phyloP scores from a whole-genome alignment of 2,797 vertebrate species.

The Chelon auratus region DNA sequence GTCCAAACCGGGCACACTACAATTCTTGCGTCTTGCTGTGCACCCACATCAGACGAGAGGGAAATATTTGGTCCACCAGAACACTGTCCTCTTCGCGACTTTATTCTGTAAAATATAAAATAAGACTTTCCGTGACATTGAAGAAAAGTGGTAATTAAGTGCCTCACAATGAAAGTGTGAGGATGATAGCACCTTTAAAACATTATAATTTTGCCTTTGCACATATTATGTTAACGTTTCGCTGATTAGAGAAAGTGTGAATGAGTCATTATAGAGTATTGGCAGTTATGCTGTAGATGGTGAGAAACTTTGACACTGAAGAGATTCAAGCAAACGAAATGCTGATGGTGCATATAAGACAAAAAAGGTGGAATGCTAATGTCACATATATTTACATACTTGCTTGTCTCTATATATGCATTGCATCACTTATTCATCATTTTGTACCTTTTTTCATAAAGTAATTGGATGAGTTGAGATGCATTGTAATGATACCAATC shows the following conservation, averaged over 20 bases:
- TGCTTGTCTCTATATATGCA: constrained; percentile 58
- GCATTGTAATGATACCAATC: constrained; percentile 40
- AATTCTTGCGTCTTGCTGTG: constrained; percentile 3
- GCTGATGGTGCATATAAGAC: constrained; percentile 45
- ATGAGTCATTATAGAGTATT: not conserved
- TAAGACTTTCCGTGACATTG: not conserved
- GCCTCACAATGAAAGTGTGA: constrained; percentile 11
- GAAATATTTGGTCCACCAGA: not conserved
- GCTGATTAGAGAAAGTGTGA: not conserved
- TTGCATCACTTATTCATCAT: constrained; percentile 50
- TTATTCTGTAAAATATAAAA: constrained; percentile 1
- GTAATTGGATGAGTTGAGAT: constrained; percentile 55
- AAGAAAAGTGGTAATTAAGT: constrained; percentile 10
- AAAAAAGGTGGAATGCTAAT: constrained; percentile 59
- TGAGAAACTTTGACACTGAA: constrained; percentile 23
- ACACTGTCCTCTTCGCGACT: constrained; percentile 6
- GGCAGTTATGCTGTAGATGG: not conserved
- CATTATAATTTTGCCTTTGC: not conserved
- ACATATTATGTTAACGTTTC: not conserved
- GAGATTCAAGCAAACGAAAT: constrained; percentile 39
- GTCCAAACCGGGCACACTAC: not conserved
- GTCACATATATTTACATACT: constrained; percentile 42
- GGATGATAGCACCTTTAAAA: not conserved
- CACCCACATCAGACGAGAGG: not conserved
- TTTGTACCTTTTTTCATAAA: constrained; percentile 44